These are phyloP conservation scores for Cryptocephalus moraei DNA, from an alignment of 2,888 invertebrate species.

Conservation along the genomic window DNA sequence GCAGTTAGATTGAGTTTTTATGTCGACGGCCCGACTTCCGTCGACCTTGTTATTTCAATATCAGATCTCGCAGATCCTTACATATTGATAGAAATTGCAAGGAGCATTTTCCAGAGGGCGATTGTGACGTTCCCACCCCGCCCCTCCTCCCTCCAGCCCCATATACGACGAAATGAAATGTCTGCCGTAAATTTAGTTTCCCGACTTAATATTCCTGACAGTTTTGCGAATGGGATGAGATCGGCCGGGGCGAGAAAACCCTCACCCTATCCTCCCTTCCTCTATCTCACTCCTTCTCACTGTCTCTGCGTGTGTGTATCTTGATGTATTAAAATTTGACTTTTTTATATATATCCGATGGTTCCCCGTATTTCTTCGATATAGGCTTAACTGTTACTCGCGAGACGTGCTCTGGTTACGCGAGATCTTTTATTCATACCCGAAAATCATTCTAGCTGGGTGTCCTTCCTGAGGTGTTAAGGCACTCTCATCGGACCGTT, in stretches of 20 bases:
- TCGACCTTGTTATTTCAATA: slow-evolving; percentile 31
- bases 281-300: too few species aligned
- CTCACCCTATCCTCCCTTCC: too few species aligned
- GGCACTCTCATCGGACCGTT: too few species aligned
- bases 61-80: slow-evolving; percentile 27
- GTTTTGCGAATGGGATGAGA: slow-evolving; percentile 4
- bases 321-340: slow-evolving; percentile 5
- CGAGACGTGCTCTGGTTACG: too few species aligned
- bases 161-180: slow-evolving; percentile 17
- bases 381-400: too few species aligned
- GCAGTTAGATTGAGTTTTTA: slow-evolving; percentile 32
- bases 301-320: not conserved
- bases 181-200: slow-evolving; percentile 20
- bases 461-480: too few species aligned
- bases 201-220: slow-evolving; percentile 20
- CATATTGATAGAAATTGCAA: slow-evolving; percentile 31
- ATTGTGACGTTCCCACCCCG: slow-evolving; percentile 21
- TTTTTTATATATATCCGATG: slow-evolving; percentile 1
- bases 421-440: too few species aligned
- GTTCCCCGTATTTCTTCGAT: too few species aligned
- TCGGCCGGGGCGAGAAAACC: slow-evolving; percentile 2
- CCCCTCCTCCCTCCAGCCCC: too few species aligned
- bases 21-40: slow-evolving; percentile 17
- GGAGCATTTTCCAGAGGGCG: slow-evolving; percentile 19
- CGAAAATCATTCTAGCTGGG: too few species aligned